phyloP scores from a whole-genome alignment of 2,797 vertebrate genomes.

The Harpagifer antarcticus region DNA sequence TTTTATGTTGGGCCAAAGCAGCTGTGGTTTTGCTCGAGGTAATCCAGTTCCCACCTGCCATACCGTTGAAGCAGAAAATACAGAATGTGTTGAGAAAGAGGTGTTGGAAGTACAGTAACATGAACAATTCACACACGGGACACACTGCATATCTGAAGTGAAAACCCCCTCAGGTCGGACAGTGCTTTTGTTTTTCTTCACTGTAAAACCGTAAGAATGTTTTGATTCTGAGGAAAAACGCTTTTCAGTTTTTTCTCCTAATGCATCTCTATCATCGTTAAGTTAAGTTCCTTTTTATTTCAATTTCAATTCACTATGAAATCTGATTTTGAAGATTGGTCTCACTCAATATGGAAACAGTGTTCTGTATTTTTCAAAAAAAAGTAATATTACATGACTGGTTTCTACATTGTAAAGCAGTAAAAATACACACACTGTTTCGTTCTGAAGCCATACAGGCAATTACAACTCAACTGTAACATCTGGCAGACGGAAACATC shows the following conservation, averaged over 20 bases:
- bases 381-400: conserved; percentile 24
- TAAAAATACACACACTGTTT: conserved; percentile 62
- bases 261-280: neutral
- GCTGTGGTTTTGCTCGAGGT: conserved; percentile 62
- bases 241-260: neutral
- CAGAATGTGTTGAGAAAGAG: conserved; percentile 40
- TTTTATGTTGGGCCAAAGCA: conserved; percentile 41
- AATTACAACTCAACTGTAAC: conserved; percentile 67
- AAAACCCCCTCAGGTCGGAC: conserved; percentile 40
- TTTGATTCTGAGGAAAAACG: conserved; percentile 12
- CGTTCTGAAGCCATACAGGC: conserved; percentile 54
- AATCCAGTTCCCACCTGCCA: conserved; percentile 60
- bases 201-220: conserved; percentile 10
- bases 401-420: conserved; percentile 46
- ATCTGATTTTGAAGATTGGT: conserved; percentile 5
- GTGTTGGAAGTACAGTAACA: conserved; percentile 53
- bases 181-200: conserved; percentile 27
- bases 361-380: conserved; percentile 2
- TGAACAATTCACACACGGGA: conserved; percentile 65
- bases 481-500: conserved; percentile 73
- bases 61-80: conserved; percentile 47
- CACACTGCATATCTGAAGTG: conserved; percentile 47
- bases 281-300: neutral
- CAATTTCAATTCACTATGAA: neutral
- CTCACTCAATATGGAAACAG: neutral